Percentiles rank a stretch among this genome's conserved stretches.
Evolutionary conservation across 2,797 vertebrate genomes (phyloP).

Genomic region (Leontocebus nigricollis): DNA sequence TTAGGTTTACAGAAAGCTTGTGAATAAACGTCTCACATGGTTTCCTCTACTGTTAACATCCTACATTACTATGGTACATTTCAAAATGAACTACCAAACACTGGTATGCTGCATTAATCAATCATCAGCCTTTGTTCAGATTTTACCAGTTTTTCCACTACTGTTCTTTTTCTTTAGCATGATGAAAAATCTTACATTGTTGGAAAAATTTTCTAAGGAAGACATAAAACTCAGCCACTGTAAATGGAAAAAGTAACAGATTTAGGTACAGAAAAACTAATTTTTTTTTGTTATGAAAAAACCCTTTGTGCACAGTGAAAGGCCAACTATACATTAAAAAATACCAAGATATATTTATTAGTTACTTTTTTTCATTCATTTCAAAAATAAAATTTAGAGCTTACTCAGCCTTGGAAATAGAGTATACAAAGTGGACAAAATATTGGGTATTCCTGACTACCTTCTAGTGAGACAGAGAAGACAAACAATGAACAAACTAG

Average conservation of each 20-base stretch:
- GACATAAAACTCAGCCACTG: neutral
- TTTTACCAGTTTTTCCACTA: neutral
- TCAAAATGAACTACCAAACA: neutral
- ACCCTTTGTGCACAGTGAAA: neutral
- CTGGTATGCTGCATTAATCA: neutral
- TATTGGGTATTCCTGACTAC: neutral
- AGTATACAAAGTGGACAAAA: neutral
- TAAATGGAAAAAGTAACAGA: neutral
- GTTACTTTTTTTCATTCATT: neutral
- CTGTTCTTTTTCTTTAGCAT: neutral
- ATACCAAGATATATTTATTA: neutral
- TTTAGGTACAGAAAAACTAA: neutral
- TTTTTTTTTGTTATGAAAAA: neutral
- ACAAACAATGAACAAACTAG: neutral
- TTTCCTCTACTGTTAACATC: neutral
- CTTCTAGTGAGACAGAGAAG: neutral
- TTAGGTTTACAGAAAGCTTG: neutral
- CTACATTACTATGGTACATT: neutral
- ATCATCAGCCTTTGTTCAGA: neutral
- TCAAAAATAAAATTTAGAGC: neutral
- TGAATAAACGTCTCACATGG: neutral
- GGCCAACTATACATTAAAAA: neutral
- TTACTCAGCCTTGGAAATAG: neutral
- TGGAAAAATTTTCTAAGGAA: neutral
- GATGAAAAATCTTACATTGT: neutral